Base-by-base conservation (phyloP, 2,797 vertebrate species). In the Brotula barbata region DNA sequence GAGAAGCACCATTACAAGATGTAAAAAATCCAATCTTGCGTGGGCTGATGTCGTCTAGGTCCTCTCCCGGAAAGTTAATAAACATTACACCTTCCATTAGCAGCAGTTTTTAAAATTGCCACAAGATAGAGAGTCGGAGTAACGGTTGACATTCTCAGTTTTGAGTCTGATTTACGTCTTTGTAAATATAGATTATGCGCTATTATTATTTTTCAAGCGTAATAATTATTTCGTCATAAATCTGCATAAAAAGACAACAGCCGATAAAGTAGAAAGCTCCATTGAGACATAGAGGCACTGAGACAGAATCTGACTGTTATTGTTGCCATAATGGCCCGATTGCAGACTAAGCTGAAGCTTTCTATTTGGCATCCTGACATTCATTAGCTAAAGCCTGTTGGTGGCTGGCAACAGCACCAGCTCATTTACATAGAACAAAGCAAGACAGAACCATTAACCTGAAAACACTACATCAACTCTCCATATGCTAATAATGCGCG, bases 381-480 rank as follows among this genome's bases (percentile, higher is more conserved):
- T 71, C 80, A 78, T 82, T 85, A 83, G 71, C 73, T 66, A 14
- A 75, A 70, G 71, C 66, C 58, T 48, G 65, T 62, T 34, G 41
- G 64, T 49, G 45, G 58, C 49, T 75, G 68, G 73, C 64, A 64
- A 80, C 64, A 12, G 44, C 59, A 25, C 25, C 0, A 16, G 10
- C 68, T 83, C 77, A 80, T 81, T 81, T 77, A 54, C 81, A 77
- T 68, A 76, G 28, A 75, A 76, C 71, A 64, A 62, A 77, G 61
- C 70, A 51, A 75, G 66, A 63, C 54, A 36, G 68, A 71, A 45
- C 44, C 78, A 54, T 79, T 78, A 83, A 86, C 73, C 81, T 83
- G 80, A 55, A 77, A 84, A 73, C 59, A 69, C 57, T 61, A 21
- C 71, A 74, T 81, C 77, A 67, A 58, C 59, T 72, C 46, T 68